phyloP scores from a whole-genome alignment of 2,888 invertebrate species.

The Linyphia triangularis region DNA sequence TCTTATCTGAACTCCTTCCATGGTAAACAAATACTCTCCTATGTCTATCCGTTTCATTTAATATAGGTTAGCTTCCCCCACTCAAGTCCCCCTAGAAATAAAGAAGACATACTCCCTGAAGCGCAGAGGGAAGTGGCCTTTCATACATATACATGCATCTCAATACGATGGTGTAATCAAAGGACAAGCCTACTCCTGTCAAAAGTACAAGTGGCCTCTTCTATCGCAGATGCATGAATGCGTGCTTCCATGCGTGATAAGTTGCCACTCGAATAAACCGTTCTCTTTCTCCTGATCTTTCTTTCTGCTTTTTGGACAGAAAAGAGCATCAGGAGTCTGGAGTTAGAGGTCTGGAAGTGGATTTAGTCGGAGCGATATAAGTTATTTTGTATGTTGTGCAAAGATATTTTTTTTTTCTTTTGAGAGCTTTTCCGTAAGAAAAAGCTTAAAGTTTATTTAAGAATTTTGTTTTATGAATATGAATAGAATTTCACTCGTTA shows the following conservation, averaged over 20 bases:
- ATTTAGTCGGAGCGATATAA: conserved; percentile 23
- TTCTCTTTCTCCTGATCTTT: not conserved
- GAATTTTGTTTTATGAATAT: too few relatives aligned
- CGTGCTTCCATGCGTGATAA: conserved; percentile 51
- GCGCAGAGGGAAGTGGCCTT: not conserved
- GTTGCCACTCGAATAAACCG: conserved; percentile 55
- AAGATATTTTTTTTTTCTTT: too few relatives aligned
- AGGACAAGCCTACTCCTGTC: conserved; percentile 33
- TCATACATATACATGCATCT: conserved; percentile 42
- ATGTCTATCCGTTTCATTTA: not conserved
- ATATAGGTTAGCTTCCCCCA: not conserved
- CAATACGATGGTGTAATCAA: conserved; percentile 38
- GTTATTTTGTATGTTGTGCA: too few relatives aligned
- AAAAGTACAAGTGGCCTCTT: conserved; percentile 23
- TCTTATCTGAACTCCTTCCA: not conserved
- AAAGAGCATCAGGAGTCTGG: not conserved
- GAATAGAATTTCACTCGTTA: too few relatives aligned
- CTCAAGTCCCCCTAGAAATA: not conserved
- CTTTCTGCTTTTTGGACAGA: conserved; percentile 33
- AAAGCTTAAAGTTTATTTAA: too few relatives aligned
- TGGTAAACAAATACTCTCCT: not conserved
- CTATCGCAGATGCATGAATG: conserved; percentile 31
- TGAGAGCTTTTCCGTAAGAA: too few relatives aligned
- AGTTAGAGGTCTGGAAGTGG: conserved; percentile 1
- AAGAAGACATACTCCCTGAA: not conserved